These are phyloP conservation scores for Protosalanx chinensis DNA, from an alignment of 2,797 vertebrate species.

Conservation along the genomic window DNA sequence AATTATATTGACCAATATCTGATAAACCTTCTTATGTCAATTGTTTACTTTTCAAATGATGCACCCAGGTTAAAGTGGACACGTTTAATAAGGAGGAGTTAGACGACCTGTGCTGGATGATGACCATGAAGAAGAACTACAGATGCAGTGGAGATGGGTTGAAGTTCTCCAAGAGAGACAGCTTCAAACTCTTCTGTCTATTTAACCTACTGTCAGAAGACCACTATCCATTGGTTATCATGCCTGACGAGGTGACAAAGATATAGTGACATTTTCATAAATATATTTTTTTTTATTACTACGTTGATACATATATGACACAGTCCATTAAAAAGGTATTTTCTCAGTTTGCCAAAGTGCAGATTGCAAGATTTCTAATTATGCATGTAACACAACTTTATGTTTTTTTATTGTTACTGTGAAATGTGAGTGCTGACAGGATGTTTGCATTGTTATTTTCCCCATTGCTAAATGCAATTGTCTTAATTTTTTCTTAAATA, in stretches of 20 bases:
- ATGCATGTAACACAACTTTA: too few relatives aligned
- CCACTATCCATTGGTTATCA: constrained; percentile 77
- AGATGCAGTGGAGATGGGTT: constrained; percentile 40
- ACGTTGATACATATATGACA: too few relatives aligned
- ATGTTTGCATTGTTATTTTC: too few relatives aligned
- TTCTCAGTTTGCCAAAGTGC: too few relatives aligned
- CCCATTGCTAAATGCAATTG: too few relatives aligned
- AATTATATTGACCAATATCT: background rate
- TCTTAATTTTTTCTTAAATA: constrained; percentile 7
- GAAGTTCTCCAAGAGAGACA: constrained; percentile 65
- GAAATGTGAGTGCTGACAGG: too few relatives aligned
- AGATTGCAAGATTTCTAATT: too few relatives aligned
- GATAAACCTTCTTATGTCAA: background rate
- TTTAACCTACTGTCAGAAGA: constrained; percentile 82
- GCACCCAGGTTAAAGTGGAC: constrained; percentile 71
- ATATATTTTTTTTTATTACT: too few relatives aligned
- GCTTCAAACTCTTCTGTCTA: constrained; percentile 80
- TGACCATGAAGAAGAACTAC: constrained; percentile 80
- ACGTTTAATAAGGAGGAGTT: constrained; percentile 79
- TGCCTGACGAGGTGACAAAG: constrained; percentile 71
- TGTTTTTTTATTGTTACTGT: too few relatives aligned
- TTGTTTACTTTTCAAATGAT: background rate
- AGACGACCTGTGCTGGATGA: constrained; percentile 80
- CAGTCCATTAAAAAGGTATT: too few relatives aligned
- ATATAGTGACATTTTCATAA: background rate